Evolutionary conservation across 2,888 invertebrate genomes (phyloP), one percentile per base, ranked within the genome.

Genomic region (Pherbina coryleti): DNA sequence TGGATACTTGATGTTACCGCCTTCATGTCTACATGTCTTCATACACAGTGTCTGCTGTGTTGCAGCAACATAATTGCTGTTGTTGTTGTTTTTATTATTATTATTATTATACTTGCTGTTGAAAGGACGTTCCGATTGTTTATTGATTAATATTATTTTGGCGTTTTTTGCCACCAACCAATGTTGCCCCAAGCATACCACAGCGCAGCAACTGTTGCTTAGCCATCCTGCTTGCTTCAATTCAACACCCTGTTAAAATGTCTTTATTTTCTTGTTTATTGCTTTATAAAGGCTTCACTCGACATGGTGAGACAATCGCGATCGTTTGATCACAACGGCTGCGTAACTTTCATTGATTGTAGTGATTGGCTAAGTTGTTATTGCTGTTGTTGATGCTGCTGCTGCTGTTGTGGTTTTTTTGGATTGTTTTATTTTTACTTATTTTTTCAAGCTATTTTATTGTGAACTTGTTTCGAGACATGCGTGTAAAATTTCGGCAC

Each of bases 241-340:
- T 19, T 55, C 28, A 31, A 31, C 64, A 8, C 64, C 28, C 31
- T 34, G 19, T 55, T 55, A 22, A 22, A 5, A 14, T 31, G 62
- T 25, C 62, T 64, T 34, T 22, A 64, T 28, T 64, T 64, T 64
- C 28, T 64, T 64, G 31, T 64, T 64, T 64, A 64, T 64, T 64
- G 64, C 64, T 64, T 64, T 64, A 64, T 64, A 64, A 28, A 64
- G 34, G 31, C 64, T 9, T 64, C 11, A 1, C 5, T 64, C 17
- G 28, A 11, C 28, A 31, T 17, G 64, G 31, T 14, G 55, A 19
- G 55, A 55, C 55, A 22, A 19, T 55, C 55, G 25, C n/a, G 25
- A 28, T 22, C 57, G 22, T 22, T 25, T 11, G 57, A 28, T 28
- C 19, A 22, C 57, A 60, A 64, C 28, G 64, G 31, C 25, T 34